These are phyloP conservation scores for Andrena cerasifolii DNA, from an alignment of 1,140 invertebrate genomes.

Conservation along the genomic window DNA sequence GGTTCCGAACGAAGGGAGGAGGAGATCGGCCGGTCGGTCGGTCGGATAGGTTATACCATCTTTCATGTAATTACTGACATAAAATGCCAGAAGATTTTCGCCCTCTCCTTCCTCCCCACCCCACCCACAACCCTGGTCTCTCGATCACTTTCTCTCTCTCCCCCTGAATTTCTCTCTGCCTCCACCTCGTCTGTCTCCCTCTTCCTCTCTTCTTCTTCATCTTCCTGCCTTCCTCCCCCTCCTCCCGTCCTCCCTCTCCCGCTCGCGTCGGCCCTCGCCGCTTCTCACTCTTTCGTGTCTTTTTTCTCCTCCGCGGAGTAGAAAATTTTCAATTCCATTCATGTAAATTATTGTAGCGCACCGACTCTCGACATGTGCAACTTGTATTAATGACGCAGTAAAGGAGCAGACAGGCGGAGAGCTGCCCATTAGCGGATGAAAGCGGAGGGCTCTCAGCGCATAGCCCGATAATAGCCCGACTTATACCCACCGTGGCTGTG, in stretches of 20 bases:
- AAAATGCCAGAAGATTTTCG: conserved; percentile 76
- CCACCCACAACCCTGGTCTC: conserved; percentile 35
- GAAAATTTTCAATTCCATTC: conserved; percentile 83
- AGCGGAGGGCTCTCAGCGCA: conserved; percentile 81
- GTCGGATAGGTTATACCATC: conserved; percentile 73
- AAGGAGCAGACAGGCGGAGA: conserved; percentile 79
- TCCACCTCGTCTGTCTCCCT: background rate
- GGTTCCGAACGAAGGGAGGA: conserved; percentile 47
- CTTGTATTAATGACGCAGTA: conserved; percentile 82
- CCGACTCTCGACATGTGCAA: conserved; percentile 82
- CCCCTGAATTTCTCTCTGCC: conserved; percentile 31
- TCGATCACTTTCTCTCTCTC: conserved; percentile 46
- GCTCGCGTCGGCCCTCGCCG: conserved; percentile 1
- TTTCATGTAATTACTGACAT: conserved; percentile 80
- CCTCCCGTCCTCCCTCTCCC: conserved; percentile 33
- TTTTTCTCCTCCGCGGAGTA: conserved; percentile 79
- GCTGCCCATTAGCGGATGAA: conserved; percentile 82
- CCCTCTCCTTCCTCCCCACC: conserved; percentile 45
- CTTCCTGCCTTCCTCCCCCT: conserved; percentile 1
- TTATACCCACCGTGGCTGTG: conserved; percentile 78
- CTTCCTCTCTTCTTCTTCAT: conserved; percentile 22
- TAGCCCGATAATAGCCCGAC: conserved; percentile 82
- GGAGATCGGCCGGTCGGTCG: conserved; percentile 63
- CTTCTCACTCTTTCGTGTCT: conserved; percentile 69
- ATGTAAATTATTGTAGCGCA: conserved; percentile 83